phyloP scores from a whole-genome alignment of 2,888 invertebrate species.

The Zaprionus lineosus region DNA sequence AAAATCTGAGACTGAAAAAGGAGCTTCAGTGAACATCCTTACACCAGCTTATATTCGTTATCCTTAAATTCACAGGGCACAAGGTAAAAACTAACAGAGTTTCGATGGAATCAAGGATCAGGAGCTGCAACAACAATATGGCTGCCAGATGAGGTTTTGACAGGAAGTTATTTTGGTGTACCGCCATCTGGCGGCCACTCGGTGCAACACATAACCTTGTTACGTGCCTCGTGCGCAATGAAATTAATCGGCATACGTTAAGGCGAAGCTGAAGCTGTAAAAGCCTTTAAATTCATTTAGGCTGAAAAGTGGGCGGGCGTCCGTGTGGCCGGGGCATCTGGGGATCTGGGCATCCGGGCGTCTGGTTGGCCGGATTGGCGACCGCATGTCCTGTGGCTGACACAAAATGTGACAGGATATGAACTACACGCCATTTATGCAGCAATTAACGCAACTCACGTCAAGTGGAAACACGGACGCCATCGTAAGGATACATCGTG shows the following conservation, averaged over 20 bases:
- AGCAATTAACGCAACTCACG: slow-evolving; percentile 68
- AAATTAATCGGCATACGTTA: slow-evolving; percentile 67
- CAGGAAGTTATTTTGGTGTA: not conserved
- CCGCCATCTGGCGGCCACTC: slow-evolving; percentile 24
- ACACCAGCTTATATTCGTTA: no score
- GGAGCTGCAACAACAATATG: no score
- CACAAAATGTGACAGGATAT: slow-evolving; percentile 67
- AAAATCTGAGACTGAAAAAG: no score
- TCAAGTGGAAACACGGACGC: slow-evolving; percentile 44
- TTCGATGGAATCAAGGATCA: no score
- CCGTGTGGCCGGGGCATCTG: no score
- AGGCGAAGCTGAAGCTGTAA: slow-evolving; percentile 52
- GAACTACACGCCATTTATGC: slow-evolving; percentile 72
- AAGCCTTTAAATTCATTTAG: slow-evolving; percentile 69
- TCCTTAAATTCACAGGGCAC: no score
- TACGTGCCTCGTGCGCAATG: slow-evolving; percentile 57
- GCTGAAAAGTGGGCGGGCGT: slow-evolving; percentile 2
- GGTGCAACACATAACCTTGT: slow-evolving; percentile 17
- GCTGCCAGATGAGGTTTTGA: not conserved
- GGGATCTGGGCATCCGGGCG: not conserved
- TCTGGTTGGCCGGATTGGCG: slow-evolving; percentile 2
- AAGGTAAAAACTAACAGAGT: no score
- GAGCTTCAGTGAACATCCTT: no score
- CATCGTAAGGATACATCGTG: slow-evolving; percentile 14
- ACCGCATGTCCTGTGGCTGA: slow-evolving; percentile 42